Base-by-base conservation (phyloP, 2,797 vertebrate species). In the Epinephelus malabaricus region DNA sequence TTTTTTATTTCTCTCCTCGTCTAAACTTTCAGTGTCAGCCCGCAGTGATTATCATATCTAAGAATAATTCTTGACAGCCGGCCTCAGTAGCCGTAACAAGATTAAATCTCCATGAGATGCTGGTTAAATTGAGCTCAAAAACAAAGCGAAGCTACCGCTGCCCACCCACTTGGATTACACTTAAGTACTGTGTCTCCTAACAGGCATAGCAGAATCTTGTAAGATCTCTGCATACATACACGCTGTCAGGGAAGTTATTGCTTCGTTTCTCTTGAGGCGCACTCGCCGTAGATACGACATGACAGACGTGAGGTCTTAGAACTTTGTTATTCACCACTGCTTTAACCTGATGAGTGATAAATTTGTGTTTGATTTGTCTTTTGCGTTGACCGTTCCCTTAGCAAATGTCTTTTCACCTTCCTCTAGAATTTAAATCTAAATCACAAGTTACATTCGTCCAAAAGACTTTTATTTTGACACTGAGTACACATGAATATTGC, bases 31-130 rank as follows among this genome's bases (percentile, higher is more conserved):
- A 75, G 55, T 1, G 27, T 71, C 11, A 76, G 69, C 58, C 73
- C 53, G 40, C 60, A 59, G 56, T 75, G 66, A 86, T 87, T 50
- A 87, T 83, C 73, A 88, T 84, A 76, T 71, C 81, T 59, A 72
- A 79, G 77, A 84, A 78, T 86, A 81, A 81, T 81, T 86, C 71
- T 59, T 85, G 84, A 89, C 88, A 90, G 73, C 64, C 25, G 25
- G 69, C 60, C 66, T 76, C 80, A 69, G 62, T 69, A 15, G 45
- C 63, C 69, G 64, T 81, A 77, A 89, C 68, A 60, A 82, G 82
- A 91, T 88, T 78, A 83, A 30, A 86, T 83, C 83, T 81, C 58
- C 62, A 70, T 43, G 77, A 79, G 75, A 77, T 71, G 74, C 62
- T 65, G 45, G 53, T 70, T 79, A 77, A 88, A 77, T 69, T 65